A percentile compares a stretch with the other conserved stretches of the same genome.
These are phyloP conservation scores for Dasysyrphus tricinctus DNA, from an alignment of 2,888 invertebrate species.

Conservation along the genomic window DNA sequence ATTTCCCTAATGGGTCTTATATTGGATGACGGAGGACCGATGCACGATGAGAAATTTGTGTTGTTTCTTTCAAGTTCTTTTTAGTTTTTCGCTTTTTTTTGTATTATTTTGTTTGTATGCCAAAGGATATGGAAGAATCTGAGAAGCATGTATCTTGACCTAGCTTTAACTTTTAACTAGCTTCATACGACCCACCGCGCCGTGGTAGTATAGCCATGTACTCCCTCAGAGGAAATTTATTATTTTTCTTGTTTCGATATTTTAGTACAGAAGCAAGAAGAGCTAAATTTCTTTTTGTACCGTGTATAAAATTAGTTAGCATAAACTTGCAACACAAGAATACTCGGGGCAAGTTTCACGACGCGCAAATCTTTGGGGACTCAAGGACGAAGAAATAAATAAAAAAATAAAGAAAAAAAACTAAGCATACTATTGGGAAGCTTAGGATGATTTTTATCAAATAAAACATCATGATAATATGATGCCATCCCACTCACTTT, in stretches of 20 bases:
- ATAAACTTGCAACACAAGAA: constrained; percentile 55
- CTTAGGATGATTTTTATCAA: constrained; percentile 35
- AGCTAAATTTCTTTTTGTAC: constrained; percentile 23
- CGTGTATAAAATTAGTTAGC: constrained; percentile 57
- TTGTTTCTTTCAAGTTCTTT: constrained; percentile 6
- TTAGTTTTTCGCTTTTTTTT: constrained; percentile 1
- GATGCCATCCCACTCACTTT: constrained; percentile 4
- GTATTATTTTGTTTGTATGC: background rate
- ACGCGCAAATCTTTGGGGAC: constrained; percentile 37
- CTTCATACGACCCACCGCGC: background rate
- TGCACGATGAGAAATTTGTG: constrained; percentile 32
- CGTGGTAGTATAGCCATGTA: background rate
- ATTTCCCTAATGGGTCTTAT: constrained; percentile 69
- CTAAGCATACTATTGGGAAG: constrained; percentile 38
- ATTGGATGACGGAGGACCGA: constrained; percentile 47
- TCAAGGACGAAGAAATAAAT: constrained; percentile 34
- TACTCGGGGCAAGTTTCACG: constrained; percentile 55
- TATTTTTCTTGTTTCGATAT: constrained; percentile 26
- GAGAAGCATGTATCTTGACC: constrained; percentile 32
- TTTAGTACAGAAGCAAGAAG: background rate
- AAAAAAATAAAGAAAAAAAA: background rate
- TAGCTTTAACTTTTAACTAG: constrained; percentile 21
- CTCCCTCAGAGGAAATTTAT: constrained; percentile 58
- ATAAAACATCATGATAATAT: constrained; percentile 34
- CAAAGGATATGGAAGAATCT: constrained; percentile 3